Base-by-base conservation (phyloP, 2,888 invertebrate genomes). In the Tetramorium bicarinatum region DNA sequence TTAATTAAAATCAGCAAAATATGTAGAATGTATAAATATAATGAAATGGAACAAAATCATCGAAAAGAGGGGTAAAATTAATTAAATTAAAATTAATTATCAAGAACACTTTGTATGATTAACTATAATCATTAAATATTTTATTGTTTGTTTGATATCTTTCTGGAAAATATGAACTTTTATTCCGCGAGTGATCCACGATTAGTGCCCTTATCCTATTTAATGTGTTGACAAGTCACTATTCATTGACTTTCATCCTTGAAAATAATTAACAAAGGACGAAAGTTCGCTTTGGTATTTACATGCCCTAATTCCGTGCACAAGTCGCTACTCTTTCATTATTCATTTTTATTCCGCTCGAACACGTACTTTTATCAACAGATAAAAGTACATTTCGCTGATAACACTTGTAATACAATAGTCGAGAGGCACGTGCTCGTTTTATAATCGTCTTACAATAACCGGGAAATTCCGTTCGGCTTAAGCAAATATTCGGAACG, bases 401-500 rank as follows among this genome's bases (percentile, higher is more conserved):
- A 44, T 72, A 59, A 21, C 18, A 74, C 29, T 18, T 59, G 18
- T 49, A 38, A 38, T 13, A n/a, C 29, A 41, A 44, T 11, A 49
- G 29, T 29, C n/a, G 13, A 56, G 44, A 52, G 29, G 34, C 25
- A 25, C 34, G 21, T 18, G 44, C 13, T 59, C 34, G 8, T 79
- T 59, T 41, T 41, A 25, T 7, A 29, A 13, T 21, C 21, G 15
- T 18, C 52, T 54, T 77, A 18, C 29, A 34, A 41, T 54, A 13
- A 41, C n/a, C 34, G 9, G n/a, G n/a, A 56, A 44, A 44, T 79
- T 66, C 29, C 41, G 47, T 74, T 59, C 25, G 47, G 49, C 49
- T 61, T 41, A 66, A 25, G n/a, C 59, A n/a, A 61, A 75, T 54
- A 81, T 44, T 29, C 9, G 67, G n/a, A 3, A 67, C n/a, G n/a